Conservation (phyloP, 1,140 invertebrate species). For the Mactra quadrangularis region DNA sequence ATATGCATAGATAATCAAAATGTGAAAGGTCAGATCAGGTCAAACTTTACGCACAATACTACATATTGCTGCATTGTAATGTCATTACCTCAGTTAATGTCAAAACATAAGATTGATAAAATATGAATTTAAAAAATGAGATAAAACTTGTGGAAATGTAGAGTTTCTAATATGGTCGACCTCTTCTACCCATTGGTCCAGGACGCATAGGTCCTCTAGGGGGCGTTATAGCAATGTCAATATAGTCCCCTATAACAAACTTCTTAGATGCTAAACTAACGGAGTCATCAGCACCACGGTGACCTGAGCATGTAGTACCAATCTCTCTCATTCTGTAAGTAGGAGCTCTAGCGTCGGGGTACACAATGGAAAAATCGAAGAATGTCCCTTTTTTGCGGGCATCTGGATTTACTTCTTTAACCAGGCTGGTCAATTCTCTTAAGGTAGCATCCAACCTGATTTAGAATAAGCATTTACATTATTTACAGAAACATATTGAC, state of each 20-base stretch:
- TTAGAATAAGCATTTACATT: constrained; percentile 36
- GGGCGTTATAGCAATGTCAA: constrained; percentile 98
- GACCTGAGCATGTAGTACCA: constrained; percentile 95
- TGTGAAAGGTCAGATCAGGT: too few relatives aligned
- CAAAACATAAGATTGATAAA: too few relatives aligned
- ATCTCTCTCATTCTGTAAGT: constrained; percentile 96
- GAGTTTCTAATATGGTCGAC: constrained; percentile 70
- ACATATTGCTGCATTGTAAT: too few relatives aligned
- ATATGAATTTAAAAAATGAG: too few relatives aligned
- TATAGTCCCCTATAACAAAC: constrained; percentile 92
- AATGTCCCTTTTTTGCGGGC: constrained; percentile 97
- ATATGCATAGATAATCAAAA: too few relatives aligned
- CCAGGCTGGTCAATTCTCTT: constrained; percentile 96
- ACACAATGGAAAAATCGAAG: constrained; percentile 98
- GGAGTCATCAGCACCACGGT: constrained; percentile 89
- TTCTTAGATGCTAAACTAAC: constrained; percentile 83
- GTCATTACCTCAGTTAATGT: too few relatives aligned
- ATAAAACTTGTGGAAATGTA: too few relatives aligned
- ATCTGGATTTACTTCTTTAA: constrained; percentile 99
- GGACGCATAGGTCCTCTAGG: constrained; percentile 84
- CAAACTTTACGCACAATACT: too few relatives aligned
- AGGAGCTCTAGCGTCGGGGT: constrained; percentile 91
- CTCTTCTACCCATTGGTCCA: constrained; percentile 55
- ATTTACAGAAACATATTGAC: too few relatives aligned
- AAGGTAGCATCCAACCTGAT: constrained; percentile 96